Conservation (phyloP, 2,113 vertebrate species). For the Mesembrinibis cayennensis region DNA sequence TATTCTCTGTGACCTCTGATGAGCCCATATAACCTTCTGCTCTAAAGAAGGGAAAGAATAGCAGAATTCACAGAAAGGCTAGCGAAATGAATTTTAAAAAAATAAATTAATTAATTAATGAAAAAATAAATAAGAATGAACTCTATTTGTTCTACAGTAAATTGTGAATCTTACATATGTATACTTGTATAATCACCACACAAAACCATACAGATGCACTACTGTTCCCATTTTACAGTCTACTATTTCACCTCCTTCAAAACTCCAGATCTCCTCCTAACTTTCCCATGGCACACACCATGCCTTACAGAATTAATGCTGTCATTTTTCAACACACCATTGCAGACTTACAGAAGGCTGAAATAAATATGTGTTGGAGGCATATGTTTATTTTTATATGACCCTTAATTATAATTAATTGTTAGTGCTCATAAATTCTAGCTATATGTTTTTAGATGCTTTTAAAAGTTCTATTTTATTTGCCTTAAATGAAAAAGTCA, state of each 20-base stretch:
- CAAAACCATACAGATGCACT: neutral
- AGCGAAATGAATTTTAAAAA: neutral
- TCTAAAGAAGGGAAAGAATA: neutral
- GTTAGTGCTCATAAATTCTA: neutral
- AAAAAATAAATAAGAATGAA: neutral
- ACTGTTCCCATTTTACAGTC: neutral
- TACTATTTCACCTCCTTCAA: neutral
- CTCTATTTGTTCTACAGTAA: neutral
- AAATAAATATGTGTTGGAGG: neutral
- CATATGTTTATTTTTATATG: neutral
- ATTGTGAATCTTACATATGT: neutral
- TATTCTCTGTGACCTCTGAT: neutral
- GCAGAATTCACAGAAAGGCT: neutral
- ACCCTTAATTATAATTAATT: neutral
- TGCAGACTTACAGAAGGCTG: neutral
- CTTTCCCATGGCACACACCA: neutral
- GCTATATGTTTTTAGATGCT: neutral
- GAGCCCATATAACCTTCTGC: neutral
- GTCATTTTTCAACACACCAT: neutral
- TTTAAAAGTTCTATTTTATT: conserved; percentile 2
- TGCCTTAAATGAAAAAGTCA: neutral
- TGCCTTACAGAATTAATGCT: neutral
- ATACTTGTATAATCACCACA: neutral
- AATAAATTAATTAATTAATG: neutral
- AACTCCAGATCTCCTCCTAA: neutral